Conservation (phyloP, 2,888 invertebrate genomes). For the Lasioglossum figueresi region DNA sequence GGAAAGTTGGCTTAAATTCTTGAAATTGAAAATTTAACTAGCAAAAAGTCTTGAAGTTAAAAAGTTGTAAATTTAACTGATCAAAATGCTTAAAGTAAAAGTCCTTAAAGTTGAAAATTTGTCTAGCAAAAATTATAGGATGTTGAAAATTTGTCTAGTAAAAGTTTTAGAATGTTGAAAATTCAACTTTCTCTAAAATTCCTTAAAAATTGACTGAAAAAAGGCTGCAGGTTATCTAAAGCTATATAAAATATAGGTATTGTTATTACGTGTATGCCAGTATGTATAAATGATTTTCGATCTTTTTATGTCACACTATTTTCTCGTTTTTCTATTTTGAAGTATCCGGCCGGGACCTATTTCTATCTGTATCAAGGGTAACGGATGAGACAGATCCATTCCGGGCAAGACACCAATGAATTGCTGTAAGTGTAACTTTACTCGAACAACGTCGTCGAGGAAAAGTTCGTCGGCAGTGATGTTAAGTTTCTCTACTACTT, state of each 20-base stretch:
- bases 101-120: no score
- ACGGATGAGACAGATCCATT: conserved; percentile 10
- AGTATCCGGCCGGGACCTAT: not conserved
- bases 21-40: not conserved
- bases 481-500: conserved; percentile 12
- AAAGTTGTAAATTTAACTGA: no score
- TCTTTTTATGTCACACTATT: not conserved
- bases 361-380: conserved; percentile 9
- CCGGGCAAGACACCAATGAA: conserved; percentile 13
- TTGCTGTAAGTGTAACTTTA: conserved; percentile 15
- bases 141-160: no score
- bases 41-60: no score
- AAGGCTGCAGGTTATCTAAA: no score
- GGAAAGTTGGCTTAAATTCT: not conserved
- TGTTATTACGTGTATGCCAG: not conserved
- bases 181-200: not conserved
- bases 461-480: not conserved
- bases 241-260: not conserved
- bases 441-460: not conserved
- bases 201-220: not conserved
- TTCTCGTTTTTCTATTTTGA: not conserved
- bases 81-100: no score
- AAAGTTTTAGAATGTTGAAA: no score
- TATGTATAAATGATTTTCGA: not conserved
- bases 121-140: no score